Evolutionary conservation across 2,113 vertebrate species (phyloP), one percentile per base, ranked within the genome.

Genomic region (Epinephelus fuscoguttatus): DNA sequence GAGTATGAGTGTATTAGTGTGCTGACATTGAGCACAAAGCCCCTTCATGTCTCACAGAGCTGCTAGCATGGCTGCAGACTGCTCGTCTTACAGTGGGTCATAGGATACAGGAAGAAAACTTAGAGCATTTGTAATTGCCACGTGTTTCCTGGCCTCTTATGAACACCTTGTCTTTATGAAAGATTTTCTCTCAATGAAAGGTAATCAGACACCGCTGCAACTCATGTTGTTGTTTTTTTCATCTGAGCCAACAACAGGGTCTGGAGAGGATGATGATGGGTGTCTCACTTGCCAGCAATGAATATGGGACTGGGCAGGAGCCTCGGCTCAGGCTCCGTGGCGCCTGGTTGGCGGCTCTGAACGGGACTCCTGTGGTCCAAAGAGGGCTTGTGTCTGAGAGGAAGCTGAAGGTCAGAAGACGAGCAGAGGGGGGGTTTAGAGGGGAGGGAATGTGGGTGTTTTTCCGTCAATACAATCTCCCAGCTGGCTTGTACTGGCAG

Each of bases 401-500:
- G 69, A 82, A 71, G 64, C 53, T 57, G 78, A 33, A 62, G 62
- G 82, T 85, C 81, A 59, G 64, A 74, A 67, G 73, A 45, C 56
- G 80, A 70, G 69, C 55, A 45, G 50, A 23, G 56, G 27, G 55
- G 59, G 17, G 23, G 0, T 68, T 70, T 30, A 21, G n/a, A 2
- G 4, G 57, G 53, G 45, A 61, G 61, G 56, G 30, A 23, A 12
- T 59, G 49, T n/a, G 57, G 74, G 15, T 84, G 76, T 82, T 84
- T 82, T 49, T 84, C 77, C 33, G 68, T 75, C 71, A 50, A 50
- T 75, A 13, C 6, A 30, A 27, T 73, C 70, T 88, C 69, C 69
- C 89, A 82, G 80, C 91, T 91, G 88, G 71, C 84, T 82, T 40
- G 62, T 71, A 23, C 80, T 78, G 69, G 78, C 73, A 94, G 93